Base-by-base conservation (phyloP, 2,797 vertebrate species). In the Chrosomus eos region DNA sequence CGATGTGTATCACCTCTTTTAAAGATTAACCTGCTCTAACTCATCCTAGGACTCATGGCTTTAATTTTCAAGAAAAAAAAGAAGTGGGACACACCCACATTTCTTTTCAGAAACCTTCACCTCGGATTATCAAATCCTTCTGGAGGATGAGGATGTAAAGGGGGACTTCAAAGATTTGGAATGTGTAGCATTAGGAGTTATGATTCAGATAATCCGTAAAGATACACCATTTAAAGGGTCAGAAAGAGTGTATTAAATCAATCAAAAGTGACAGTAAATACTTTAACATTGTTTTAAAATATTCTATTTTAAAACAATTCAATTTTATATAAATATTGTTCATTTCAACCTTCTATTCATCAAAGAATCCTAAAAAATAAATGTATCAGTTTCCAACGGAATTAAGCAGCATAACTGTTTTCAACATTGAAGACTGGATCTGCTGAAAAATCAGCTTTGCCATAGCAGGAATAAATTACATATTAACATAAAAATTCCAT, bases 11-110 rank as follows among this genome's bases (percentile, higher is more conserved):
- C 83, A 82, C 67, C 36, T 55, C 36, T 66, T 58, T 66, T 78
- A 72, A 82, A 85, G 45, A 81, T 81, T 82, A 85, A 87, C 72
- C 66, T 85, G 70, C 67, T 72, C 64, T n/a, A 82, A 72, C 48
- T 48, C 73, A 81, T 68, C 68, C 51, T 81, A 16, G 11, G 43
- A 36, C 38, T 64, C 71, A 76, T 28, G 64, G 62, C 33, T 82
- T 51, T 55, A 60, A 79, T 80, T 87, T 78, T 45, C 33, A 53
- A 83, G 53, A 28, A 26, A 60, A 38, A 53, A 76, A 60, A 48
- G 14, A 48, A 48, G 14, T 48, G 45, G 45, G 45, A 48, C 82
- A 84, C 82, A 70, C 74, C 74, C 51, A 78, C 74, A 78, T 55
- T 53, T 83, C 73, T 60, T 84, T 84, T 48, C 51, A 78, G 28